Evolutionary conservation across 2,888 invertebrate genomes (phyloP).

Genomic region (Muscina levida): DNA sequence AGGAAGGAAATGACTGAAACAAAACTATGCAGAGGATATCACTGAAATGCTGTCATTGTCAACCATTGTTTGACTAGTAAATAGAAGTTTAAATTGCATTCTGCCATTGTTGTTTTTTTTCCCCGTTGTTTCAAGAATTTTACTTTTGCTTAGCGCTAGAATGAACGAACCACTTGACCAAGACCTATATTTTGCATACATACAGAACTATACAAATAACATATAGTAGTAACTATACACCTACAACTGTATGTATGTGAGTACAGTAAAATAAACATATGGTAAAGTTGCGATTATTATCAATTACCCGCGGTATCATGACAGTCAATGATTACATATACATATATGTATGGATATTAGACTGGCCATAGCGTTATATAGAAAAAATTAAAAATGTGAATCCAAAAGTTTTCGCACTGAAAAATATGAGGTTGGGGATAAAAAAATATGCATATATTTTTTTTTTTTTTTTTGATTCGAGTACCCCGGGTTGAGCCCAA

Average conservation of each 20-base stretch:
- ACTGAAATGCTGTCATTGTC: slow-evolving; percentile 62
- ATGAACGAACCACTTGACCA: slow-evolving; percentile 55
- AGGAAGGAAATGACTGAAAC: slow-evolving; percentile 18
- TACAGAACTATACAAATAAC: not conserved
- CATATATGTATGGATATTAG: not conserved
- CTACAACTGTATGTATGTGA: not conserved
- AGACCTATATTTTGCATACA: slow-evolving; percentile 54
- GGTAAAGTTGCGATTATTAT: slow-evolving; percentile 49
- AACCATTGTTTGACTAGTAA: slow-evolving; percentile 50
- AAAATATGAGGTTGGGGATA: no score
- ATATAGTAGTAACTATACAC: not conserved
- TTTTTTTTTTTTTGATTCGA: no score
- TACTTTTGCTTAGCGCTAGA: no score
- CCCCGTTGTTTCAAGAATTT: not conserved
- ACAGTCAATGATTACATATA: not conserved
- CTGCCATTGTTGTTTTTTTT: slow-evolving; percentile 14
- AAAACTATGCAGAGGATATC: slow-evolving; percentile 45
- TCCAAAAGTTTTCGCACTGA: no score
- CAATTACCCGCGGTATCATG: slow-evolving; percentile 41
- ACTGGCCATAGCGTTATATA: no score
- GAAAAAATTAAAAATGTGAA: no score
- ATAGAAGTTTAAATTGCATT: slow-evolving; percentile 40
- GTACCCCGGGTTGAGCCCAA: no score
- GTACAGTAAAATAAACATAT: not conserved
- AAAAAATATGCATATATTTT: no score